Evolutionary conservation across 2,113 vertebrate genomes (phyloP), one percentile per base, ranked within the genome.

Genomic region (Orcinus orca): DNA sequence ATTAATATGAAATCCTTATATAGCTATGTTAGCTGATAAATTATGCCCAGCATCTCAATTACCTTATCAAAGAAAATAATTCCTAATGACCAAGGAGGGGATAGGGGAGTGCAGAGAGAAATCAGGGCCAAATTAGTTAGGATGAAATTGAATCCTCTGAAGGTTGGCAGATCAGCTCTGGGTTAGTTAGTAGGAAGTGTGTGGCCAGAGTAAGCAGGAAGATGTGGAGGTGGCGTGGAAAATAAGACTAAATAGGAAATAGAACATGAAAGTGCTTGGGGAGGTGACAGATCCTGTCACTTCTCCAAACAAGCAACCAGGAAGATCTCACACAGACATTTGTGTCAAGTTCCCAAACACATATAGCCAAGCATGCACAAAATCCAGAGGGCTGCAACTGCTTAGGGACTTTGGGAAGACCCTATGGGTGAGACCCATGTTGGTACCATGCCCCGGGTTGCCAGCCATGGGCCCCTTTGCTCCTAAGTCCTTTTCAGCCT

Each of bases 1-100:
- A 96, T 97, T 98, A 97, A 96, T 93, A 96, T 47, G 53, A 96
- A 96, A 84, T 88, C 67, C 90, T 96, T 94, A 94, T 67, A 82
- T 85, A 93, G 93, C 60, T 79, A 92, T 41, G 92, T 81, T 95
- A 96, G 70, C 83, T 96, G 94, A 97, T 96, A 93, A 96, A 96
- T 96, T 97, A 97, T 96, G 87, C 92, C 96, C 83, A 95, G 86
- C 89, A 95, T 96, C 95, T 97, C 90, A 96, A 96, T 96, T 96
- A 95, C 68, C 53, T 97, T 96, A 97, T 97, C 95, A 98, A 97
- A 96, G 87, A 96, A 97, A 97, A 97, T 95, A 26, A 97, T 97
- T 96, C 87, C 92, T 98, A 97, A 98, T 97, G 92, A 95, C 84
- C 93, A 97, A 98, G 97, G 96, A 97, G 96, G 90, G 74, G 38